Conservation (phyloP, 1,140 invertebrate genomes). For the Bathynomus jamesi region DNA sequence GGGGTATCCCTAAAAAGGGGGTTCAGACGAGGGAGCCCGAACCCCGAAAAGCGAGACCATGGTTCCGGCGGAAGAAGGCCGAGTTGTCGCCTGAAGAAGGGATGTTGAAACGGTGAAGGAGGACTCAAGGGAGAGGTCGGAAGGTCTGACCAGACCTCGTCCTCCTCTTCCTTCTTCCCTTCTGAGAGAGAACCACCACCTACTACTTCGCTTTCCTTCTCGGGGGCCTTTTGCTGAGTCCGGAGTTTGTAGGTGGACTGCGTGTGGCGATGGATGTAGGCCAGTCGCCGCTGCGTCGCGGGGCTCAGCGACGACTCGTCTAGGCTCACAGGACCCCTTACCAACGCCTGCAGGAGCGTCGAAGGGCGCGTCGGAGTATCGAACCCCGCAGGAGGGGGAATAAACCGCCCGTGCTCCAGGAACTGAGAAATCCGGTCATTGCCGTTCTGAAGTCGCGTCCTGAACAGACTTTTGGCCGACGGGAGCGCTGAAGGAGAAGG, state of each 20-base stretch:
- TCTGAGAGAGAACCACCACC: slow-evolving; percentile 12
- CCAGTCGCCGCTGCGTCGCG: slow-evolving; percentile 9
- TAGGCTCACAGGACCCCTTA: slow-evolving; percentile 19
- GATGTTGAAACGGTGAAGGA: slow-evolving; percentile 32
- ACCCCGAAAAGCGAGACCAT: slow-evolving; percentile 30
- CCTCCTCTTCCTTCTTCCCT: slow-evolving; percentile 15
- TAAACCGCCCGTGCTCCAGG: slow-evolving; percentile 28
- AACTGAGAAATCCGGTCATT: slow-evolving; percentile 3
- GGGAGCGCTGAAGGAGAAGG: too few species aligned
- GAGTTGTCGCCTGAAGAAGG: slow-evolving; percentile 27
- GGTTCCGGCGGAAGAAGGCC: slow-evolving; percentile 23
- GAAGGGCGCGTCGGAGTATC: slow-evolving; percentile 25
- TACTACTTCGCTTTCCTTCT: slow-evolving; percentile 11
- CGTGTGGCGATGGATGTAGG: slow-evolving; percentile 14
- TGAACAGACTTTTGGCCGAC: too few species aligned
- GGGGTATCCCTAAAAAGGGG: not conserved
- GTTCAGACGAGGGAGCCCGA: slow-evolving; percentile 24
- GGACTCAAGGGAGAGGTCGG: slow-evolving; percentile 28
- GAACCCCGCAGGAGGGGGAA: slow-evolving; percentile 34
- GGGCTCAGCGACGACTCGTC: slow-evolving; percentile 23
- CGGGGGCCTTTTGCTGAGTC: slow-evolving; percentile 15
- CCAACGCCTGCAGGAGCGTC: slow-evolving; percentile 19
- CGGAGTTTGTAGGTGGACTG: not conserved
- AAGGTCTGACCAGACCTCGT: slow-evolving; percentile 19
- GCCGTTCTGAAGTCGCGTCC: too few species aligned